phyloP scores from a whole-genome alignment of 2,888 invertebrate genomes.

The Penaeus monodon region DNA sequence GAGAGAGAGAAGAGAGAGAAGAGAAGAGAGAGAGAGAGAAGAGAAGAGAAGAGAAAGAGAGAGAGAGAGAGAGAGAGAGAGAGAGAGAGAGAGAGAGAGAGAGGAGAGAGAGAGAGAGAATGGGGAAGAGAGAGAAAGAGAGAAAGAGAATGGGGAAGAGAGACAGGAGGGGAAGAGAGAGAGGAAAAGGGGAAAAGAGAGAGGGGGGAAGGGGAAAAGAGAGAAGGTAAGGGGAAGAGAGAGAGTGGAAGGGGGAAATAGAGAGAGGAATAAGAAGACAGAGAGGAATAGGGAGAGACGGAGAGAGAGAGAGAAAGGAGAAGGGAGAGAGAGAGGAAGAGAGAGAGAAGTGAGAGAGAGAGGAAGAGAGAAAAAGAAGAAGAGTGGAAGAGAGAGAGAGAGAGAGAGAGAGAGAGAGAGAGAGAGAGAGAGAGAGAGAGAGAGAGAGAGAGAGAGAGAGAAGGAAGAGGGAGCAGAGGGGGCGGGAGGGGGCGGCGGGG shows the following conservation, averaged over 20 bases:
- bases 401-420: conserved; percentile 15
- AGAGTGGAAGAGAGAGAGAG: neutral
- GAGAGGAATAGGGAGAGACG: neutral
- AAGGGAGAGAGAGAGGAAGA: neutral
- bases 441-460: conserved; percentile 18
- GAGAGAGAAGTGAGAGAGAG: neutral
- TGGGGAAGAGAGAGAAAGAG: neutral
- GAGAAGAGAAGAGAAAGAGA: neutral
- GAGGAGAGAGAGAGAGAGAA: neutral
- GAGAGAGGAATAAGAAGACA: neutral
- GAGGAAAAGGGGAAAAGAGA: neutral
- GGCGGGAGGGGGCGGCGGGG: neutral
- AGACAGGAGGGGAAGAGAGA: neutral
- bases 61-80: neutral
- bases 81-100: neutral
- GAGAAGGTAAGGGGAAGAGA: neutral
- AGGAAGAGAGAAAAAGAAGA: neutral
- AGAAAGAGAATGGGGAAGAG: neutral
- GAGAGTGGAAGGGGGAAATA: neutral
- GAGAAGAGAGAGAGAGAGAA: neutral
- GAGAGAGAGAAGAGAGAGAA: neutral
- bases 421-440: conserved; percentile 9
- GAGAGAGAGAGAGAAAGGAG: neutral
- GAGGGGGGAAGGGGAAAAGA: neutral
- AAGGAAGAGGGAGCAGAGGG: neutral